Percentiles rank a stretch among this genome's conserved stretches.
Evolutionary conservation across 2,888 invertebrate species (phyloP).

Genomic region (Salpingus planirostris): DNA sequence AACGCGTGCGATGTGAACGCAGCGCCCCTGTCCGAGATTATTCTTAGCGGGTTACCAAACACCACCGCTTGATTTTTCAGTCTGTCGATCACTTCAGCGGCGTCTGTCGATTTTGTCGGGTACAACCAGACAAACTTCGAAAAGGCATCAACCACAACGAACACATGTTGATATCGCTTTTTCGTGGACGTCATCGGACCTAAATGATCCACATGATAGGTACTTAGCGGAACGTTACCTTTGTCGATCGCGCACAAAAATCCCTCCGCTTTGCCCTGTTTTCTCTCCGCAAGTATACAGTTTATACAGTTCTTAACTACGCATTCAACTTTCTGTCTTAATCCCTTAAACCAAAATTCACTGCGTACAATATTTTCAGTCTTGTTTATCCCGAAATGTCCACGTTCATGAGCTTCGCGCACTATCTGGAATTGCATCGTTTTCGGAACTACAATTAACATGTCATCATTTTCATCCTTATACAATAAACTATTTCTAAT

Average conservation of each 20-base stretch:
- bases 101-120: slow-evolving; percentile 23
- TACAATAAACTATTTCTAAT: slow-evolving; percentile 20
- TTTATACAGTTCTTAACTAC: slow-evolving; percentile 17
- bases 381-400: slow-evolving; percentile 27
- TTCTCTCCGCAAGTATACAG: slow-evolving; percentile 24
- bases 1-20: slow-evolving; percentile 34
- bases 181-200: slow-evolving; percentile 26
- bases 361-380: slow-evolving; percentile 15
- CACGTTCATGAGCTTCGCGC: slow-evolving; percentile 26
- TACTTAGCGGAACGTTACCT: slow-evolving; percentile 23
- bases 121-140: slow-evolving; percentile 30
- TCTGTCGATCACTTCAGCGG: slow-evolving; percentile 20
- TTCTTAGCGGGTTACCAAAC: slow-evolving; percentile 12
- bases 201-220: slow-evolving; percentile 29
- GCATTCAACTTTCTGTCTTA: slow-evolving; percentile 17
- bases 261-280: slow-evolving; percentile 25
- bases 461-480: slow-evolving; percentile 16
- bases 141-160: slow-evolving; percentile 28
- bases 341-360: slow-evolving; percentile 18
- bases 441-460: slow-evolving; percentile 25
- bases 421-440: slow-evolving; percentile 32
- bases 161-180: slow-evolving; percentile 26
- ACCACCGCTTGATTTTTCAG: slow-evolving; percentile 15
- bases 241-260: slow-evolving; percentile 24
- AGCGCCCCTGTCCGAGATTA: slow-evolving; percentile 31